phyloP scores from a whole-genome alignment of 2,888 invertebrate species.

The Eudasyphora cyanicolor region DNA sequence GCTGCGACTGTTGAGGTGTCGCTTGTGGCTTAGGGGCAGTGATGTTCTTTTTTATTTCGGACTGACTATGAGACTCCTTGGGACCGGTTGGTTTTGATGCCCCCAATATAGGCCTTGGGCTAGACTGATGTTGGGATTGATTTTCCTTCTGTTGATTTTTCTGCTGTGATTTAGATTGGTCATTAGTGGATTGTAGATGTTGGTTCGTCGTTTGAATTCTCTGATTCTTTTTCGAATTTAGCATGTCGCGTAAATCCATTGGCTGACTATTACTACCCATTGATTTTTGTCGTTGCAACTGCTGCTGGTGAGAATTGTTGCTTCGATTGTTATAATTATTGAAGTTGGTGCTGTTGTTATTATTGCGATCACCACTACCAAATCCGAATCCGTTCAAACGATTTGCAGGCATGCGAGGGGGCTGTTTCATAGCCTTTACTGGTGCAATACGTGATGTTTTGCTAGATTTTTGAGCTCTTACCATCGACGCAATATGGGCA shows the following conservation, averaged over 20 bases:
- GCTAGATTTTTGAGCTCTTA: conserved; percentile 71
- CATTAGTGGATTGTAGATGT: conserved; percentile 37
- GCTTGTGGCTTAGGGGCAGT: conserved; percentile 39
- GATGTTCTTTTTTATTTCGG: conserved; percentile 52
- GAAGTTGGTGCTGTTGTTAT: conserved; percentile 51
- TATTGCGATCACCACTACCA: conserved; percentile 54
- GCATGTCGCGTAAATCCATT: conserved; percentile 66
- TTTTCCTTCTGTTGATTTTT: conserved; percentile 54
- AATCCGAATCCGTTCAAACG: conserved; percentile 40
- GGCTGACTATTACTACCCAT: conserved; percentile 50
- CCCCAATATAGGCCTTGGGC: conserved; percentile 55
- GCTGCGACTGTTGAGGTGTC: conserved; percentile 58
- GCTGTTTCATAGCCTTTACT: conserved; percentile 66
- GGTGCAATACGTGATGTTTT: conserved; percentile 65
- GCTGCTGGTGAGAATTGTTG: conserved; percentile 47
- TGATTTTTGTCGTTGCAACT: conserved; percentile 58
- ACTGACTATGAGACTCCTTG: conserved; percentile 44
- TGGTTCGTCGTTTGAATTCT: conserved; percentile 59
- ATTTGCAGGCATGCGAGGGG: conserved; percentile 51
- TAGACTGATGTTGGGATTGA: conserved; percentile 8
- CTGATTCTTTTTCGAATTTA: conserved; percentile 66
- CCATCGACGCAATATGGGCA: conserved; percentile 76
- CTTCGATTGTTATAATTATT: conserved; percentile 49
- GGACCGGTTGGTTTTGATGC: conserved; percentile 35
- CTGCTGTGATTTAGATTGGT: conserved; percentile 55